Conservation (phyloP, 2,113 vertebrate genomes). For the Pollimyrus isidori region DNA sequence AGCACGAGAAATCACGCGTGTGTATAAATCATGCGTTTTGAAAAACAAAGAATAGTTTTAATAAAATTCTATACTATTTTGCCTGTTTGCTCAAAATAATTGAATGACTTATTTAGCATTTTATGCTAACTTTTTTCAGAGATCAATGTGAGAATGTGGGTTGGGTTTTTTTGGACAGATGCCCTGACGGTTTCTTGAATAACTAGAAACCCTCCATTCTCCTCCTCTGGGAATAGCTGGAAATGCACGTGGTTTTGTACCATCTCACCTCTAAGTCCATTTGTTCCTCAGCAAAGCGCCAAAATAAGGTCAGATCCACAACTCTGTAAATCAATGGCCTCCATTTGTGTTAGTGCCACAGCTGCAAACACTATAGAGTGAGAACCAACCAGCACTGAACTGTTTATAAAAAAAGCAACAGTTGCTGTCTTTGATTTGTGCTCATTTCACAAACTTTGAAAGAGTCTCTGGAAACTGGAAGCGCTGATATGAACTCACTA, state of each 20-base stretch:
- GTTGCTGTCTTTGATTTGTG: neutral
- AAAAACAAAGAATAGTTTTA: slow-evolving; percentile 63
- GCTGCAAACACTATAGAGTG: neutral
- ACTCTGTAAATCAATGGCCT: neutral
- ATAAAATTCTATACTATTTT: slow-evolving; percentile 60
- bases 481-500: neutral
- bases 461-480: neutral
- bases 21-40: slow-evolving; percentile 58
- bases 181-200: neutral
- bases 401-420: neutral
- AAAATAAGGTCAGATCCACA: neutral
- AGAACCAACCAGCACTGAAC: neutral
- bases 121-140: neutral
- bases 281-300: neutral
- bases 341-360: neutral
- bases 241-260: neutral
- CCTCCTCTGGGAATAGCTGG: neutral
- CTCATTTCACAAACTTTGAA: neutral
- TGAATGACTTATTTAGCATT: neutral
- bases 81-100: slow-evolving; percentile 16
- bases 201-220: neutral
- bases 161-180: neutral
- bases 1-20: slow-evolving; percentile 36
- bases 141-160: neutral
- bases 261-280: neutral